Percentiles rank a stretch among this genome's conserved stretches.
These are phyloP conservation scores for Luffia ferchaultella DNA, from an alignment of 2,888 invertebrate species.

Conservation along the genomic window DNA sequence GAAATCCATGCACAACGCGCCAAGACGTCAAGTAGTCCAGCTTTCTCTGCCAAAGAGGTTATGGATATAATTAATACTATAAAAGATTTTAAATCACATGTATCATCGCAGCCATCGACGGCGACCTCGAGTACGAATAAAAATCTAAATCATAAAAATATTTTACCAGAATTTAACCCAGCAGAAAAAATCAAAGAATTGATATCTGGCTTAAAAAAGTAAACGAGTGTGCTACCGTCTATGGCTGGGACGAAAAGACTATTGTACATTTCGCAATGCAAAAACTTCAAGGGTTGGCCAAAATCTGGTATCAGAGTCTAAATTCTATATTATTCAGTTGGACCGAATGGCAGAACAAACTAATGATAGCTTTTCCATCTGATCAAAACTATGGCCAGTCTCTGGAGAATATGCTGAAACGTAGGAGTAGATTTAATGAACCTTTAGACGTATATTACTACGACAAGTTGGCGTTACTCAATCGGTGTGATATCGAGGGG, in stretches of 20 bases:
- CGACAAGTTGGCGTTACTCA: neutral
- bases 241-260: constrained; percentile 13
- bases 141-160: neutral
- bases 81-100: neutral
- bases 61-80: neutral
- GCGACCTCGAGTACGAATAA: neutral
- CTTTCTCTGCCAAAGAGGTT: neutral
- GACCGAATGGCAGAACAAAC: constrained; percentile 14
- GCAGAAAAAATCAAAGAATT: neutral
- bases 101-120: neutral
- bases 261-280: constrained; percentile 15
- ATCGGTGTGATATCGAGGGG: neutral
- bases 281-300: constrained; percentile 16
- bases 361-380: constrained; percentile 9
- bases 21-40: neutral
- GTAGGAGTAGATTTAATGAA: constrained; percentile 4
- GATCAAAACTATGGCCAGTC: too few relatives aligned
- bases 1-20: too few relatives aligned
- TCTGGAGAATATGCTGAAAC: constrained; percentile 10
- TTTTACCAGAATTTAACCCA: neutral
- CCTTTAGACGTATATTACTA: neutral
- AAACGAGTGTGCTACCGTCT: neutral
- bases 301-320: too few relatives aligned
- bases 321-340: constrained; percentile 14
- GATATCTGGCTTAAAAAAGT: neutral